Evolutionary conservation across 1,140 invertebrate species (phyloP), one percentile per base, ranked within the genome.

Genomic region (Zaprionus taronus): DNA sequence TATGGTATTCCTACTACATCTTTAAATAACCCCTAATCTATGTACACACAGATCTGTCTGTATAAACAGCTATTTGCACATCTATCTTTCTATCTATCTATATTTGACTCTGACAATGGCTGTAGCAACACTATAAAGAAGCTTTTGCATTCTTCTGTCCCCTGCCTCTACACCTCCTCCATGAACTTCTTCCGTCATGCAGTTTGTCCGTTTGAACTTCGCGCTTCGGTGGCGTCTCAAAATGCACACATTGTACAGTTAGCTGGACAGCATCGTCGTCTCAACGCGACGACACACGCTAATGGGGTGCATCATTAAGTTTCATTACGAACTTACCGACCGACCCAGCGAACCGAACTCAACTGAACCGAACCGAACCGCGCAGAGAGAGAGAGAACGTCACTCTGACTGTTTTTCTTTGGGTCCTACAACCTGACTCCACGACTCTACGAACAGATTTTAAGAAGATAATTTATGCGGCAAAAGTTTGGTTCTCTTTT

Each of bases 271-370:
- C 53, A 47, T 17, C 41, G 47, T 34, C 22, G 47, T 34, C 28
- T 51, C 62, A 70, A 26, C 55, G 24, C 70, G 69, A 64, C 73
- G 80, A 83, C 80, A 80, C 61, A 65, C 78, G 58, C 81, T 89
- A 89, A 89, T 91, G 79, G 41, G 41, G 72, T 44, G 44, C 68
- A 89, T 91, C 85, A 89, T 91, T 89, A 89, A 82, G 85, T 90
- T 85, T 79, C 81, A 87, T 89, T 87, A 74, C 49, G 72, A 74
- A 22, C 72, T 61, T 31, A 67, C 24, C 38, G 55, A 60, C 31
- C 53, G 15, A 55, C 24, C 14, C 20, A 55, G 12, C 51, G 24
- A 55, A 55, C 24, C 26, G 51, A 55, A 55, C 51, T 24, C 22
- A 67, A 67, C 24, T 58, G 55, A 58, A 22, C 63, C 24, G 65